Base-by-base conservation (phyloP, 2,888 invertebrate species). In the Hyles lineata region DNA sequence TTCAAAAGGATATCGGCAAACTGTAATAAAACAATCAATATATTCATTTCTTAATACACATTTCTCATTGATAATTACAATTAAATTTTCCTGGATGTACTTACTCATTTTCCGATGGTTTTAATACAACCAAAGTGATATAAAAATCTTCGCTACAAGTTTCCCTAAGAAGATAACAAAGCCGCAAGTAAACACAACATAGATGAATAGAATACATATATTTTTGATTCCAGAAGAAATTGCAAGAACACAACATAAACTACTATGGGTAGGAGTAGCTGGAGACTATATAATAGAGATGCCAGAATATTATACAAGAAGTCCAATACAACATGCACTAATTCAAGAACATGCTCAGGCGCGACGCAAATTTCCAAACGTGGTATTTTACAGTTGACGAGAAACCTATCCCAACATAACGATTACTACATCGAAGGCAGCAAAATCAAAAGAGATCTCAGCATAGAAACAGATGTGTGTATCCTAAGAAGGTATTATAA, bases 161-260 rank as follows among this genome's bases (percentile, higher is more conserved):
- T 69, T 29, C 25, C 21, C 61, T 62, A 72, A 70, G 71, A 59
- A 52, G 52, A 72, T 63, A 1, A 19, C 11, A 70, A 7, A 15
- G 52, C 73, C 71, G 81, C 79, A 73, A 75, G 77, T 78, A 62
- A 77, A 76, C 76, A 23, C 43, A 52, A 21, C 43, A 63, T 84
- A 80, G 79, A 86, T 90, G 90, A 90, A 89, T 83, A 89, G 90
- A 90, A 87, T 87, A 88, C 88, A 83, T 87, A 87, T 84, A 86
- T 92, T 91, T 85, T 88, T 92, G 87, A 81, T 93, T 93, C 78
- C 93, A 93, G 93, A 90, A 86, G 85, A 85, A 82, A 62, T 59
- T 25, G 73, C 59, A 70, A 74, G 72, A 58, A 67, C 21, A 35
- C 29, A 74, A 70, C 73, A 72, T 61, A 70, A 23, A 32, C 25